These are phyloP conservation scores for Ciconia nigra DNA, from an alignment of 2,797 vertebrate species.

Conservation along the genomic window DNA sequence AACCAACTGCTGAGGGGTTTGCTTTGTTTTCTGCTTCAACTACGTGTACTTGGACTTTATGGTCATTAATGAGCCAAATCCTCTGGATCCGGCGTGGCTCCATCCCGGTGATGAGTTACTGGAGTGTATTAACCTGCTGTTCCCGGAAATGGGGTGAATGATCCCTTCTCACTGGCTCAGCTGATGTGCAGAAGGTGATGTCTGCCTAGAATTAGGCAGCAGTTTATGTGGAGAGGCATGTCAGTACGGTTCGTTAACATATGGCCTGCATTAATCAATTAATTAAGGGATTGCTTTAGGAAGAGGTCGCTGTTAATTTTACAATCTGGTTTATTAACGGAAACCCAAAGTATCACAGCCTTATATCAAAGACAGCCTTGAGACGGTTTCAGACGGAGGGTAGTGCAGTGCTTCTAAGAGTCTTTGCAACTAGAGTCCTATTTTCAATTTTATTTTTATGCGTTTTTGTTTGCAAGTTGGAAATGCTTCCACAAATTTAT, in stretches of 20 bases:
- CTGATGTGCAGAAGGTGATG: neutral
- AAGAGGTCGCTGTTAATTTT: neutral
- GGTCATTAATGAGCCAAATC: neutral
- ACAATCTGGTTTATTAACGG: neutral
- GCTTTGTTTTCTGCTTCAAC: neutral
- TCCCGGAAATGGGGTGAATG: neutral
- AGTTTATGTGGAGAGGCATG: neutral
- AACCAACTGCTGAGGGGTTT: neutral
- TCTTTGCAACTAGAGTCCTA: neutral
- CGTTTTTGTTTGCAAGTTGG: slow-evolving; percentile 32
- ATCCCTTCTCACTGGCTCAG: neutral
- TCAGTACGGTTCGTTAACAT: neutral
- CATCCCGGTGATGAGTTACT: accelerated
- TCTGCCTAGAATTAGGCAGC: neutral
- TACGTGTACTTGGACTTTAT: neutral
- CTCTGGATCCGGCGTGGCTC: neutral
- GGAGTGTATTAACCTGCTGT: neutral
- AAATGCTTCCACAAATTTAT: slow-evolving; percentile 26
- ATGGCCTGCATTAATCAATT: neutral
- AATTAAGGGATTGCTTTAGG: neutral
- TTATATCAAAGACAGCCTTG: neutral
- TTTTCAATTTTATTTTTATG: neutral
- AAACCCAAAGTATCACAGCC: slow-evolving; percentile 30
- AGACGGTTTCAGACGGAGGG: neutral
- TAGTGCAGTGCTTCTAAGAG: neutral